phyloP scores from a whole-genome alignment of 2,888 invertebrate genomes.

The Pomacea canaliculata region DNA sequence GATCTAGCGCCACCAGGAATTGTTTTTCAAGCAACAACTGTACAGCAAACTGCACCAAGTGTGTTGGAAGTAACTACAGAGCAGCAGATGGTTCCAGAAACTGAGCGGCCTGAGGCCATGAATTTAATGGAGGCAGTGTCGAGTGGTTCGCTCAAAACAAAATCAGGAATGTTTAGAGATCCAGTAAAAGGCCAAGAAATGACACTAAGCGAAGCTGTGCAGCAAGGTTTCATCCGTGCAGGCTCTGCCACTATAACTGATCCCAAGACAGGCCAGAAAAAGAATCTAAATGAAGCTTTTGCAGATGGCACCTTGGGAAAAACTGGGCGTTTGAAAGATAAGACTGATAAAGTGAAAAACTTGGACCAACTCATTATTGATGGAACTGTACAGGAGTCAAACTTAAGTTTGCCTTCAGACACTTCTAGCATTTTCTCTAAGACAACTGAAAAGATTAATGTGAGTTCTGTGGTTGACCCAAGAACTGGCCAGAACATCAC shows the following conservation, averaged over 20 bases:
- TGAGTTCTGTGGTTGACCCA: constrained; percentile 56
- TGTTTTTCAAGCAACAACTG: constrained; percentile 41
- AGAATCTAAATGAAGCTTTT: constrained; percentile 86
- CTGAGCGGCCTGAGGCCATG: constrained; percentile 40
- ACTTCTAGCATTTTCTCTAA: constrained; percentile 46
- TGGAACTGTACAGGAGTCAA: constrained; percentile 56
- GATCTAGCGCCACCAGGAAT: constrained; percentile 28
- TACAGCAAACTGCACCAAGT: constrained; percentile 41
- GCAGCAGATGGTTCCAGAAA: constrained; percentile 34
- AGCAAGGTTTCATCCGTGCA: constrained; percentile 47
- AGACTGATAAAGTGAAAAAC: constrained; percentile 33
- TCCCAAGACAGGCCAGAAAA: constrained; percentile 35
- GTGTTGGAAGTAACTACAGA: constrained; percentile 50
- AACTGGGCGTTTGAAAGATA: constrained; percentile 46
- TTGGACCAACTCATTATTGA: constrained; percentile 57
- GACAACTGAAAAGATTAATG: constrained; percentile 51
- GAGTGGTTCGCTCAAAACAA: constrained; percentile 81
- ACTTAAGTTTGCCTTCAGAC: constrained; percentile 37
- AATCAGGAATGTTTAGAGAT: constrained; percentile 82
- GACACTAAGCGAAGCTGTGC: constrained; percentile 84
- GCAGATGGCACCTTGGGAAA: constrained; percentile 43
- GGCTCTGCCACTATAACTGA: constrained; percentile 50
- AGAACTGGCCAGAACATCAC: constrained; percentile 43
- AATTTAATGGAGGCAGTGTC: constrained; percentile 63
- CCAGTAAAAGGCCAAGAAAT: constrained; percentile 85